phyloP scores from a whole-genome alignment of 2,888 invertebrate genomes.

The Cacoxenus indagator region DNA sequence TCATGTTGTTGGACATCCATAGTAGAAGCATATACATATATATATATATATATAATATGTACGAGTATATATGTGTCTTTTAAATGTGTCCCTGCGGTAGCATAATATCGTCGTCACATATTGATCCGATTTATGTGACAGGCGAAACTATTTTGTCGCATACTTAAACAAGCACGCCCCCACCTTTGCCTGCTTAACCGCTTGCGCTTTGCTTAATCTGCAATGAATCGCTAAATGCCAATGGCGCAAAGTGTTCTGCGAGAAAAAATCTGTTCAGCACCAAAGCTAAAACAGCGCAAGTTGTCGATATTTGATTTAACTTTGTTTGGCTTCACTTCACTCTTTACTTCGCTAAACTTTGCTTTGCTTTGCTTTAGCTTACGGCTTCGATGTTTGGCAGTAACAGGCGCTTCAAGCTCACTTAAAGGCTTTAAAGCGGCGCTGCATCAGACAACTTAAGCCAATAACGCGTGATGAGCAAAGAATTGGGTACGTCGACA shows the following conservation, averaged over 20 bases:
- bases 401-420: background rate
- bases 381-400: no score
- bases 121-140: constrained; percentile 68
- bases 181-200: constrained; percentile 5
- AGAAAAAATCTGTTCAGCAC: background rate
- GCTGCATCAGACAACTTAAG: background rate
- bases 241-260: background rate
- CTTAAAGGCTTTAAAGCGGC: background rate
- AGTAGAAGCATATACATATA: constrained; percentile 5
- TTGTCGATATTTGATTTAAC: background rate
- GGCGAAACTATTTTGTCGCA: constrained; percentile 56
- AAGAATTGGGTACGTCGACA: background rate
- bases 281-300: background rate
- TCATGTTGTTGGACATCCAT: no score
- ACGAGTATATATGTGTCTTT: constrained; percentile 40
- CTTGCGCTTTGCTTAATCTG: background rate
- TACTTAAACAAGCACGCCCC: constrained; percentile 25
- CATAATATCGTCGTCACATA: constrained; percentile 67
- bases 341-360: no score
- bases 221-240: constrained; percentile 7
- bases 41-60: constrained; percentile 9
- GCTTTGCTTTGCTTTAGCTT: background rate
- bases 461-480: background rate
- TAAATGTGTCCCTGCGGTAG: constrained; percentile 66
- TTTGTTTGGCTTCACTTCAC: background rate